Base-by-base conservation (phyloP, 2,113 vertebrate species). In the Beaufortia kweichowensis region DNA sequence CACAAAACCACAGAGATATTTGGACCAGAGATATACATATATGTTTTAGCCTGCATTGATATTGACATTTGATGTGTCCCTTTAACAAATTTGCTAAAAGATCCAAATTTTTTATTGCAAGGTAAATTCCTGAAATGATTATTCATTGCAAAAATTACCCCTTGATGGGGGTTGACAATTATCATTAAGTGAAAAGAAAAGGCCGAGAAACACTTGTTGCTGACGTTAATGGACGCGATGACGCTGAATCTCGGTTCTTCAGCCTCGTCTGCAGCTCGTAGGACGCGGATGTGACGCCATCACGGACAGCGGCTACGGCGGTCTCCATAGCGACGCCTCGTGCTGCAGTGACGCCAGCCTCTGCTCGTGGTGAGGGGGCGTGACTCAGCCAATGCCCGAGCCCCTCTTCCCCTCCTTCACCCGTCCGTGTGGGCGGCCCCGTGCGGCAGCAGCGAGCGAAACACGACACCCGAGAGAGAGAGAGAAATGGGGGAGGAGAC, bases 381-480 rank as follows among this genome's bases (percentile, higher is more conserved):
- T 90, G 89, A 86, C 89, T 86, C 84, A 73, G 83, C 82, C 85
- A 82, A 81, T 68, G 60, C 66, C 66, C 84, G 83, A 78, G 62
- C 67, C 79, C 85, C 82, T 33, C 72, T 1, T 35, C 24, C 55
- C 57, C 74, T 76, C 80, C 83, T 43, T 71, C 69, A 79, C 64
- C 29, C 78, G 79, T 83, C 85, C 83, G 82, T 88, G 90, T 90
- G 87, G 91, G 90, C 90, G 91, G 90, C 72, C 79, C 78, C 62
- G 80, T 78, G 77, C 84, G 70, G 91, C 41, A 83, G 89, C 89
- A 89, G 88, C 83, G 89, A 91, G 90, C 86, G 93, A 93, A 94
- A 93, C 93, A 92, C 93, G 91, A 94, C 90, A 92, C 94, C 92
- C 84, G 62, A 87, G 85, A 89, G 86, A 85, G 83, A 14, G 83